Evolutionary conservation across 2,113 vertebrate species (phyloP), one percentile per base, ranked within the genome.

Genomic region (Stigmatopora nigra): DNA sequence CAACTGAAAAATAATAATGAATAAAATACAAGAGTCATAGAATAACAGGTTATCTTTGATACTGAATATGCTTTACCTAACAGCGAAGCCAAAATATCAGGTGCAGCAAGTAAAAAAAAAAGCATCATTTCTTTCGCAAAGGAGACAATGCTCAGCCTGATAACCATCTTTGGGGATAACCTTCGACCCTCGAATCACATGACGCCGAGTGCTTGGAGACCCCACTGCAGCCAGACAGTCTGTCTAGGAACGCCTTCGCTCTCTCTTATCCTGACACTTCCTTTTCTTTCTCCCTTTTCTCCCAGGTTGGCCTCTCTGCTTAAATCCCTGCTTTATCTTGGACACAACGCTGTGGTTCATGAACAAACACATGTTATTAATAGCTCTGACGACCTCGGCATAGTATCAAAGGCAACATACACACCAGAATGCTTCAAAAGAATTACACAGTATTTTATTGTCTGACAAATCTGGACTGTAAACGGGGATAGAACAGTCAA

Each of bases 161-260:
- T 92, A 91, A 88, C 87, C 91, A 91, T 92, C 91, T 89, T 88
- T 76, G 68, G 73, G 90, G 89, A 89, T 91, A 90, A 92, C 90
- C 90, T 90, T 71, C 89, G 87, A 90, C 91, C 89, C 70, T 67
- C 69, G 85, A 89, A 90, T 91, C 90, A 89, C 86, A 88, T 90
- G 90, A 91, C 80, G 87, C 85, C 83, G 86, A 88, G 89, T 84
- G 88, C 86, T 81, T 14, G 85, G 76, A 87, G 88, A 89, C 90
- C 89, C 80, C n/a, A 75, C 64, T 80, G 90, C 86, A 92, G 90
- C 88, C 90, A 92, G 90, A 89, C 90, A 88, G 90, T 92, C 91
- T 92, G 89, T 86, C 90, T 88, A 82, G 81, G 87, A 88, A 49
- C 79, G 75, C 81, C 86, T 84, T 87, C 82, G 68, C 83, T 79